These are phyloP conservation scores for Drosophila pseudoananassae DNA, from an alignment of 1,140 invertebrate genomes.

Conservation along the genomic window DNA sequence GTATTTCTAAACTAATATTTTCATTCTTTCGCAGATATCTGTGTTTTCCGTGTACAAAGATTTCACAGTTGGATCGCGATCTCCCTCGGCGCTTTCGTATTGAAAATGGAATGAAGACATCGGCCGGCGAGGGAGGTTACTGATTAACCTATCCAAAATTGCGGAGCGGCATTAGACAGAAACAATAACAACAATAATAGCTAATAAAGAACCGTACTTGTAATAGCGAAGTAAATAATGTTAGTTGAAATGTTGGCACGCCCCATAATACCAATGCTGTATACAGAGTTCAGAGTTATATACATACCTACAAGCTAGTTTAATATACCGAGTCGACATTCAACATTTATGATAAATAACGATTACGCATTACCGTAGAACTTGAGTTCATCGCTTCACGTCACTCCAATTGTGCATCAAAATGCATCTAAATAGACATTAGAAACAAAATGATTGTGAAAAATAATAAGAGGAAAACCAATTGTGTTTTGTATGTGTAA, in stretches of 20 bases:
- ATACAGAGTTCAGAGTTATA: conserved; percentile 50
- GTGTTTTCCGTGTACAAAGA: conserved; percentile 96
- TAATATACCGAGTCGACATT: conserved; percentile 53
- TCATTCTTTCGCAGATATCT: conserved; percentile 88
- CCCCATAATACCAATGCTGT: conserved; percentile 27
- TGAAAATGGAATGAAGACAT: conserved; percentile 28
- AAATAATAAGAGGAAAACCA: conserved; percentile 21
- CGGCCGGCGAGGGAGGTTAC: neutral
- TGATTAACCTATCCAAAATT: conserved; percentile 28
- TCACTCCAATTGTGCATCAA: conserved; percentile 81
- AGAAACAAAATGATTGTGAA: conserved; percentile 43
- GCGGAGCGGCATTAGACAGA: conserved; percentile 64
- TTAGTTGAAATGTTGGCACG: conserved; percentile 72
- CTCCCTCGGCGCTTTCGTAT: conserved; percentile 79
- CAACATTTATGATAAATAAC: conserved; percentile 69
- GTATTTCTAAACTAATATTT: conserved; percentile 72
- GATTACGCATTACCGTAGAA: conserved; percentile 30
- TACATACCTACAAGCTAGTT: conserved; percentile 62
- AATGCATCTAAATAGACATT: conserved; percentile 61
- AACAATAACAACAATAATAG: conserved; percentile 82
- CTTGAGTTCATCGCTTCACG: conserved; percentile 70
- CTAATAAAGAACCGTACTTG: conserved; percentile 76
- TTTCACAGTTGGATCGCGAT: conserved; percentile 88
- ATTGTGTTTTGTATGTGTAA: conserved; percentile 70
- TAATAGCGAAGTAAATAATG: conserved; percentile 78